Conservation (phyloP, 2,888 invertebrate species). For the Smittia sp. region DNA sequence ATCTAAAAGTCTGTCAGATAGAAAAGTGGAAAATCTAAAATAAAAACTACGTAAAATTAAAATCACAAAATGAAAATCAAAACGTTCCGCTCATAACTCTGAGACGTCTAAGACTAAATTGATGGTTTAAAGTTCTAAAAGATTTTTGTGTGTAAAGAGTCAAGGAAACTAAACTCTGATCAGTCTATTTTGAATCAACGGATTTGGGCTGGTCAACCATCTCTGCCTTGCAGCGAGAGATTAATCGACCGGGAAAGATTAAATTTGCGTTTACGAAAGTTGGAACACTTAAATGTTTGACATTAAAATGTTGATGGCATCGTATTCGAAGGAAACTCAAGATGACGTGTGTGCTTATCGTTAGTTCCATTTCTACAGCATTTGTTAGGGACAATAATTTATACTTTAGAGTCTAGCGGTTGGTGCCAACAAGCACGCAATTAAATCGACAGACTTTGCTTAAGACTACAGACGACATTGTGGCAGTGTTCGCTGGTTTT, state of each 20-base stretch:
- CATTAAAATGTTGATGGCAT: conserved; percentile 25
- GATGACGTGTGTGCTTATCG: neutral
- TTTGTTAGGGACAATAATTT: conserved; percentile 8
- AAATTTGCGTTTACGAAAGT: neutral
- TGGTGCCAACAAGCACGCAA: neutral
- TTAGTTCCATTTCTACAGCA: neutral
- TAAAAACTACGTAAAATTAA: neutral
- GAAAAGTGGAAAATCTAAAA: conserved; percentile 13
- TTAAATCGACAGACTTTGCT: conserved; percentile 8
- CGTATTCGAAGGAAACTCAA: conserved; percentile 13
- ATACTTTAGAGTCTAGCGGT: conserved; percentile 13
- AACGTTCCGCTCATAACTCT: neutral
- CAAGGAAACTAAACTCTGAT: conserved; percentile 7
- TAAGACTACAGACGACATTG: conserved; percentile 23
- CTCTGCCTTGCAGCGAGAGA: neutral
- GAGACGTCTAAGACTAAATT: neutral
- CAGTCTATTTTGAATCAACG: conserved; percentile 24
- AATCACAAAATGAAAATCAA: conserved; percentile 17
- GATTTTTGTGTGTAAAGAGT: neutral
- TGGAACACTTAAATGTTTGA: neutral
- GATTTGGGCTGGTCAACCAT: neutral
- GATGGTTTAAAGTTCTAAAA: neutral
- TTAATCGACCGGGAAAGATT: neutral
- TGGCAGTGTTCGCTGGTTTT: conserved; percentile 29
- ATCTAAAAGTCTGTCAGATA: neutral